Base-by-base conservation (phyloP, 2,888 invertebrate species). In the Aphodius granarius region DNA sequence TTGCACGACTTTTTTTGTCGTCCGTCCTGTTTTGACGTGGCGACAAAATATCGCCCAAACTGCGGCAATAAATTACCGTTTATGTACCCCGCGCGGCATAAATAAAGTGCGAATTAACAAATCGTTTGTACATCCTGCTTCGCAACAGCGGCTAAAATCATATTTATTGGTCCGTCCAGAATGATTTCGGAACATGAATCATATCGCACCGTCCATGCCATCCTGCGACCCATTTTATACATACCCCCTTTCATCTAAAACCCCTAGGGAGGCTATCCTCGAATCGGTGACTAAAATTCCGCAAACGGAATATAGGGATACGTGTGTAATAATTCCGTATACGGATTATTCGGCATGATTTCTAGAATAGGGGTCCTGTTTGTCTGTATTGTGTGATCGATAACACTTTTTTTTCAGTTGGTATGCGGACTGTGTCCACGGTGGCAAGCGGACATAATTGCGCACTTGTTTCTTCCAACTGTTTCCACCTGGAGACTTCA, bases 71-170 rank as follows among this genome's bases (percentile, higher is more conserved):
- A 43, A 43, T 43, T 43, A 43, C 43, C 43, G 43, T 43, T 43
- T 43, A 43, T 43, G 43, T 43, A 43, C 43, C 43, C 43, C 13
- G 43, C 43, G 20, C 22, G 68, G 68, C 21, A 22, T 68, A 68
- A 68, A 68, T 68, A 68, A 68, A 68, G 68, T 68, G 20, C 22
- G 68, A 68, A 68, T 68, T 68, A 68, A 22, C 21, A 68, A 68
- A 68, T 68, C 68, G 68, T 68, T 68, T 22, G 68, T 19, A 68
- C 18, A 68, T 68, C 68, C 68, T 20, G 68, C 68, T 68, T 43
- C 68, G 21, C 68, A 68, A 22, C 22, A 68, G 9, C 5, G 68
- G n/a, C 22, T 68, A 20, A 68, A 68, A 68, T 68, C 68, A 68
- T 68, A 68, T 68, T 68, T 68, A 68, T 68, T 22, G 68, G 20